Evolutionary conservation across 2,797 vertebrate species (phyloP), one percentile per base, ranked within the genome.

Genomic region (Danio aesculapii): DNA sequence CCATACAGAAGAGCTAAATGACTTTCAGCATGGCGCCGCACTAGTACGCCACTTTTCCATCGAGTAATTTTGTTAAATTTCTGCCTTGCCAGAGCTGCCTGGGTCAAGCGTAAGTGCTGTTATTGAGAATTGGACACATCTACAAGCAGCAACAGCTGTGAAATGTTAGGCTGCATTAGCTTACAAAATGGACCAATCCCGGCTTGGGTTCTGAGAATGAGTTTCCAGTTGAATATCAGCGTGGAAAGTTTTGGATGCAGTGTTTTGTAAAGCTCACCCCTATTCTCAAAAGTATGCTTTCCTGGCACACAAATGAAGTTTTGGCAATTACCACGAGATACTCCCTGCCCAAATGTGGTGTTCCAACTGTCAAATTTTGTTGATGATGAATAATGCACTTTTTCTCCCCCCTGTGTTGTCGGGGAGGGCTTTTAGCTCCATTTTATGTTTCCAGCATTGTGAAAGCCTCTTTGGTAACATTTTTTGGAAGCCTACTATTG

Each of bases 11-110:
- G 47, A 81, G 55, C 69, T 78, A 57, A 75, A 67, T 80, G 72
- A 84, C 77, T 70, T 83, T 80, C 64, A 69, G 66, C 47, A 79
- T 55, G 69, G 53, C 63, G 57, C 59, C 7, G 13, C 13, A 62
- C 52, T 55, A 71, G 71, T 55, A 58, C 17, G 30, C 47, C 63
- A 68, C 63, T 59, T 75, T 69, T 62, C 46, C 53, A 75, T 52
- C 19, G 19, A 68, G 55, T 75, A 67, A 81, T 57, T 81, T 69
- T 44, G 52, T 62, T n/a, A 81, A 8, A 69, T 75, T 62, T 75
- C 47, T 81, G 57, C 72, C 49, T 59, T 68, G 44, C 63, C 41
- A 53, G 47, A 39, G n/a, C 55, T 53, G 47, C 63, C 64, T 41
- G 17, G 72, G 73, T 75, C 72, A 69, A 19, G 30, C 11, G 7